Conservation (phyloP, 2,797 vertebrate species). For the Enteromius viviparus region DNA sequence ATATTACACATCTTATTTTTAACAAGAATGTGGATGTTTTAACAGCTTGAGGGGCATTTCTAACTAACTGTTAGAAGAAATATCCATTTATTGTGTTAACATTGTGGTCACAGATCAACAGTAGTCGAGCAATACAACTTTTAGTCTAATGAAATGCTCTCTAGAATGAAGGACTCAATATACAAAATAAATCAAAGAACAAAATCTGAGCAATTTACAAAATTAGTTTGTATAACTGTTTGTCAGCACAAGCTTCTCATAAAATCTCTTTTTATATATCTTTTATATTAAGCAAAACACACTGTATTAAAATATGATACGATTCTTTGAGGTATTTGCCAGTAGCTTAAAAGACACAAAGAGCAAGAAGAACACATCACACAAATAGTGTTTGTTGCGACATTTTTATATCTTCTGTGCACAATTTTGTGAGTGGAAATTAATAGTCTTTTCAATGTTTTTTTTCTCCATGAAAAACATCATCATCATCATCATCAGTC, state of each 20-base stretch:
- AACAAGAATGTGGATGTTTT: too few species aligned
- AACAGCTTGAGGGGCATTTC: background rate
- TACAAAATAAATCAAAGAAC: background rate
- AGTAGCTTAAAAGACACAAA: slow-evolving; percentile 10
- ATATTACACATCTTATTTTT: background rate
- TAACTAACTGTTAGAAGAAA: background rate
- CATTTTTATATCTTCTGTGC: slow-evolving; percentile 56
- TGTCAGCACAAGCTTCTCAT: background rate
- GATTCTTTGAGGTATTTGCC: slow-evolving; percentile 4
- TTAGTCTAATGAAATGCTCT: background rate
- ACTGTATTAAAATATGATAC: background rate
- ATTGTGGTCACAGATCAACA: background rate
- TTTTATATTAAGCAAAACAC: slow-evolving; percentile 10
- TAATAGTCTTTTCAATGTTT: slow-evolving; percentile 63
- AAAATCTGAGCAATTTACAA: background rate
- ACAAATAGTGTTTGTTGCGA: slow-evolving; percentile 37
- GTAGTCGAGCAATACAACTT: background rate
- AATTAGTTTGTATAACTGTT: background rate
- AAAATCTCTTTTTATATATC: background rate
- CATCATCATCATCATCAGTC: slow-evolving; percentile 71
- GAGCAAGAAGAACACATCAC: slow-evolving; percentile 29
- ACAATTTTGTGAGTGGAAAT: slow-evolving; percentile 60
- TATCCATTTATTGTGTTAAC: background rate
- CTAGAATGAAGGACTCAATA: background rate
- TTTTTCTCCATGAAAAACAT: slow-evolving; percentile 70